Percentiles rank a stretch among this genome's conserved stretches.
These are phyloP conservation scores for Drosophila pachea DNA, from an alignment of 1,140 invertebrate genomes.

Conservation along the genomic window DNA sequence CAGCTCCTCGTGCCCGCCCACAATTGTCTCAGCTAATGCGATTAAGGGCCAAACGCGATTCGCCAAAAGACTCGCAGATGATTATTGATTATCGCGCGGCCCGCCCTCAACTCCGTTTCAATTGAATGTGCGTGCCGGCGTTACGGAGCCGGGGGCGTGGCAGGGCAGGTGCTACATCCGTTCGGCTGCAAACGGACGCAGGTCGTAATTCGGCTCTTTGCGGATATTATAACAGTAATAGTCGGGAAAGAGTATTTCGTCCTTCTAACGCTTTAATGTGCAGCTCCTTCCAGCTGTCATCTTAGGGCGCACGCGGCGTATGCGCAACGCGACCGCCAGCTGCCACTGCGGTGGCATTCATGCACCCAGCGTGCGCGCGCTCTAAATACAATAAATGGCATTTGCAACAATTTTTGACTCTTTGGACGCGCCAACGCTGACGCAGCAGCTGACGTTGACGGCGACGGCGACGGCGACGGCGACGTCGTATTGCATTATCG, in stretches of 20 bases:
- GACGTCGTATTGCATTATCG: constrained; percentile 51
- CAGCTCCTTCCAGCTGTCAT: background rate
- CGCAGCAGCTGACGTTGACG: constrained; percentile 36
- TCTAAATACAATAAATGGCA: constrained; percentile 68
- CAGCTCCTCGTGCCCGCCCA: constrained; percentile 5
- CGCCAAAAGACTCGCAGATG: constrained; percentile 9
- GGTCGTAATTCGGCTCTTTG: no score
- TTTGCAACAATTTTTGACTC: constrained; percentile 75
- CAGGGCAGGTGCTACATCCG: no score
- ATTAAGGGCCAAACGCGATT: constrained; percentile 14
- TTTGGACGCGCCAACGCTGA: constrained; percentile 44
- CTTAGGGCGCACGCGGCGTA: constrained; percentile 23
- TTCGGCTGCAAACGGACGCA: no score
- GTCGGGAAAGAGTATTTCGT: no score
- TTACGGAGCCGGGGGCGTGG: no score
- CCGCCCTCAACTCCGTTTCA: constrained; percentile 1
- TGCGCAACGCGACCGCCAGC: constrained; percentile 28
- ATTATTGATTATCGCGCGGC: constrained; percentile 17
- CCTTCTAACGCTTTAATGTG: background rate
- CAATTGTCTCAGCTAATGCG: constrained; percentile 23
- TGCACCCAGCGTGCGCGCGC: constrained; percentile 24
- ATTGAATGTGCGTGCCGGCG: constrained; percentile 1
- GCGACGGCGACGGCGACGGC: constrained; percentile 18
- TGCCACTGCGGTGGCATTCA: constrained; percentile 30
- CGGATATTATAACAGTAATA: no score